Conservation (phyloP, 2,113 vertebrate species). For the Isurus oxyrinchus region DNA sequence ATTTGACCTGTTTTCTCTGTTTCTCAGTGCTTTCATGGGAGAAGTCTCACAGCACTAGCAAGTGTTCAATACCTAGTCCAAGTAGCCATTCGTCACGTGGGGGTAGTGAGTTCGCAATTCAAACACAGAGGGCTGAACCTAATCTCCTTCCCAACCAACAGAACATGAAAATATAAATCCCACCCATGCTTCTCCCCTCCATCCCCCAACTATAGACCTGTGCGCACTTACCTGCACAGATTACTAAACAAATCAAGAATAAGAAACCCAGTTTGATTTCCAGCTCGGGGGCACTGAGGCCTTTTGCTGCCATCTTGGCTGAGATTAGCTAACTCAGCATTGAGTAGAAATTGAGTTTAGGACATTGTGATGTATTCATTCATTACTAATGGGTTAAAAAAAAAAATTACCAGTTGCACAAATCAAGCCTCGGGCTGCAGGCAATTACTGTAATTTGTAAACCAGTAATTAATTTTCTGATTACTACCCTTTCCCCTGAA, state of each 20-base stretch:
- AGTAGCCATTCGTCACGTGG: background rate
- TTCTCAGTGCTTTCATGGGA: background rate
- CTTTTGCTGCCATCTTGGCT: background rate
- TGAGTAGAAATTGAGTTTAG: background rate
- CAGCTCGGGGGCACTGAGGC: background rate
- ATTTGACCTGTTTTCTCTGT: background rate
- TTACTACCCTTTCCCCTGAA: background rate
- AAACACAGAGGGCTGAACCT: background rate
- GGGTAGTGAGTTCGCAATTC: background rate
- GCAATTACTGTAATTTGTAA: constrained; percentile 29
- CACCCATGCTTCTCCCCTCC: too few species aligned
- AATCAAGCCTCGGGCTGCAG: background rate
- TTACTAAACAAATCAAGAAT: background rate
- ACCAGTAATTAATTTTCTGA: constrained; percentile 31
- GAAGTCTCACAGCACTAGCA: background rate
- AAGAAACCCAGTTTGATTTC: background rate
- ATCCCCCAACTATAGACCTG: background rate
- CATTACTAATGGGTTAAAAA: background rate
- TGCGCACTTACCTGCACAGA: background rate
- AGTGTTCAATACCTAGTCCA: background rate
- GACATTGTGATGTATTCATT: background rate
- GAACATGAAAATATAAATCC: background rate
- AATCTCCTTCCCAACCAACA: background rate
- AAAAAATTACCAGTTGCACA: background rate
- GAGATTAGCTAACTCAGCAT: background rate